Percentiles rank a stretch among this genome's conserved stretches.
phyloP scores from a whole-genome alignment of 2,888 invertebrate genomes.

The Ectemnius cavifrons region DNA sequence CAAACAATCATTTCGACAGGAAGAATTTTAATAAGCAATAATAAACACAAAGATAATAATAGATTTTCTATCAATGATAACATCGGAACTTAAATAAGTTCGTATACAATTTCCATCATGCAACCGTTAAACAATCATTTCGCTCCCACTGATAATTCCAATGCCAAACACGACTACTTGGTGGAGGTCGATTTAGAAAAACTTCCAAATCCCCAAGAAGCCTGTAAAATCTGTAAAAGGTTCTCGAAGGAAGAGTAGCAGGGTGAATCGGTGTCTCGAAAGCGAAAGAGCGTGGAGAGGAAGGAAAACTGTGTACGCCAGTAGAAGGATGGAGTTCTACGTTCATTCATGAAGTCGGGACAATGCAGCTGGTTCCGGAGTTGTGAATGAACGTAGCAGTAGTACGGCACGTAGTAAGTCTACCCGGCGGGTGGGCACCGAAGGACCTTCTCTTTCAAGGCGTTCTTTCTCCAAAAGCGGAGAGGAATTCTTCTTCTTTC shows the following conservation, averaged over 20 bases:
- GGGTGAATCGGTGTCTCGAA: background rate
- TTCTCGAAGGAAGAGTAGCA: background rate
- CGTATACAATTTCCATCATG: too few relatives aligned
- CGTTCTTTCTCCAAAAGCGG: slow-evolving; percentile 24
- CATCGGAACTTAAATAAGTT: too few relatives aligned
- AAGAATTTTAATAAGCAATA: too few relatives aligned
- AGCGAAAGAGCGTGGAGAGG: background rate
- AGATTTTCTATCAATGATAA: too few relatives aligned
- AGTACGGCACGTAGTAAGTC: slow-evolving; percentile 63
- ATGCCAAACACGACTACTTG: too few relatives aligned
- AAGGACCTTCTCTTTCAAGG: slow-evolving; percentile 29
- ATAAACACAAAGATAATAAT: too few relatives aligned
- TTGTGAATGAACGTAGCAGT: slow-evolving; percentile 71
- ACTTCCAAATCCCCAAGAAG: background rate
- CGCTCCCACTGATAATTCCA: too few relatives aligned
- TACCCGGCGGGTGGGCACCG: slow-evolving; percentile 44
- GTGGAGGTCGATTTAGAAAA: too few relatives aligned
- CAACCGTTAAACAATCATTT: too few relatives aligned
- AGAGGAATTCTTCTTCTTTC: slow-evolving; percentile 11
- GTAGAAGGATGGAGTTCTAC: slow-evolving; percentile 55
- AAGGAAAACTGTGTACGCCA: slow-evolving; percentile 11
- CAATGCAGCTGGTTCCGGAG: slow-evolving; percentile 61
- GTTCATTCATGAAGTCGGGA: slow-evolving; percentile 69
- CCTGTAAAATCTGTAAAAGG: background rate
- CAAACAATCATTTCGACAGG: too few relatives aligned